Base-by-base conservation (phyloP, 2,888 invertebrate species). In the Phaedon cochleariae region DNA sequence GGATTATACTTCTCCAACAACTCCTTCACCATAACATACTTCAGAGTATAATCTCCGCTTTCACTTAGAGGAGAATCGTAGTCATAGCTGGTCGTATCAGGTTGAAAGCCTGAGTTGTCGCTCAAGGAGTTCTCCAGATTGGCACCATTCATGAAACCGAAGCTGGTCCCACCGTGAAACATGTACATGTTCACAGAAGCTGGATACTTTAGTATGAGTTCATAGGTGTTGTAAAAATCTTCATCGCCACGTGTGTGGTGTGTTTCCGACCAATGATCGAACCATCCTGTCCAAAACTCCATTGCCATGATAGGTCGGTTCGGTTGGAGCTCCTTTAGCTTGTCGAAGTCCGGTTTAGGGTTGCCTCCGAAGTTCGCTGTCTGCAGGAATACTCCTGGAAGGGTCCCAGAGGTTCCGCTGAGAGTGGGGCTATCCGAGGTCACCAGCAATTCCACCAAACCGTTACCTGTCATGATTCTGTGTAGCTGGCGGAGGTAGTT, bases 161-260 rank as follows among this genome's bases (percentile, higher is more conserved):
- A 94, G 78, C 93, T 96, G 0, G 93, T 93, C 55, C 97, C 96
- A n/a, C 97, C 97, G 77, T 90, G 92, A 83, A 95, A 96, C 92
- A 97, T 94, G 80, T 96, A 97, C 76, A 96, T 89, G 78, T 95
- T 96, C 22, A 96, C 89, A 59, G 90, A 88, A 5, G 86, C 87
- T 34, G 77, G 77, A 51, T 77, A 78, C n/a, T 59, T 65, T 21
- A 79, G 53, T 22, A 78, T 79, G 55, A 61, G 54, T 57, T 76
- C 73, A 37, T 69, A 72, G 9, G 70, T 66, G 18, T 69, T 69
- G 18, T 53, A 53, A 59, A 72, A 75, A 58, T 60, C 75, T 22
- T 70, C 68, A 63, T 75, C 71, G 48, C 74, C 74, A 18, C 75
- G 73, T 1, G 72, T 72, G 48, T 83, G 82, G 59, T 81, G 79